These are phyloP conservation scores for Stenichneumon culpator DNA, from an alignment of 2,888 invertebrate genomes.

Conservation along the genomic window DNA sequence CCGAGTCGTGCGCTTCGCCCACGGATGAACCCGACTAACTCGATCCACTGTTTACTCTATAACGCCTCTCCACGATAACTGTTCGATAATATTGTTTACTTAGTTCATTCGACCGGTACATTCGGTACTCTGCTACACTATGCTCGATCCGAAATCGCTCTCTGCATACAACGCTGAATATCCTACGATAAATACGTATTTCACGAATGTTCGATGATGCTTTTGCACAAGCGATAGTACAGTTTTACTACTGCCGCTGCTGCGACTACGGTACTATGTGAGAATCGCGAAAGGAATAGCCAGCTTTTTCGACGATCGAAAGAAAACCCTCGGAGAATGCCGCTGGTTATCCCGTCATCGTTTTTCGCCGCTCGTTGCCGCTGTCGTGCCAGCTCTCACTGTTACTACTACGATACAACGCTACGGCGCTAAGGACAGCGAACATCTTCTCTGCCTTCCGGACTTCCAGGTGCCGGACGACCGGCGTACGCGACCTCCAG, in stretches of 20 bases:
- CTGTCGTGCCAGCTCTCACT: not conserved
- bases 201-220: conserved; percentile 17
- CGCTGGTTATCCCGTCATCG: not conserved
- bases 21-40: conserved; percentile 3
- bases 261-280: not conserved
- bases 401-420: not conserved
- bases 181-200: not conserved
- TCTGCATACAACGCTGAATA: not conserved
- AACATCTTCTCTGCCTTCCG: not conserved
- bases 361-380: conserved; percentile 12
- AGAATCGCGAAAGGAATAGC: conserved; percentile 7
- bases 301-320: conserved; percentile 5
- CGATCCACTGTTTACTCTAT: not conserved
- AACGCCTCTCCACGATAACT: not conserved
- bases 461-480: conserved; percentile 9
- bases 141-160: not conserved
- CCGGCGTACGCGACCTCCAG: not conserved
- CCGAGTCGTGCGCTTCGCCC: conserved; percentile 16
- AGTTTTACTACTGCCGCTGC: not conserved
- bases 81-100: not conserved
- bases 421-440: conserved; percentile 2
- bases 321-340: not conserved
- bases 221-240: not conserved
- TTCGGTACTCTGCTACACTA: not conserved
- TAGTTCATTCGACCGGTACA: not conserved